Evolutionary conservation across 2,888 invertebrate species (phyloP).

Genomic region (Leptinotarsa juncta): DNA sequence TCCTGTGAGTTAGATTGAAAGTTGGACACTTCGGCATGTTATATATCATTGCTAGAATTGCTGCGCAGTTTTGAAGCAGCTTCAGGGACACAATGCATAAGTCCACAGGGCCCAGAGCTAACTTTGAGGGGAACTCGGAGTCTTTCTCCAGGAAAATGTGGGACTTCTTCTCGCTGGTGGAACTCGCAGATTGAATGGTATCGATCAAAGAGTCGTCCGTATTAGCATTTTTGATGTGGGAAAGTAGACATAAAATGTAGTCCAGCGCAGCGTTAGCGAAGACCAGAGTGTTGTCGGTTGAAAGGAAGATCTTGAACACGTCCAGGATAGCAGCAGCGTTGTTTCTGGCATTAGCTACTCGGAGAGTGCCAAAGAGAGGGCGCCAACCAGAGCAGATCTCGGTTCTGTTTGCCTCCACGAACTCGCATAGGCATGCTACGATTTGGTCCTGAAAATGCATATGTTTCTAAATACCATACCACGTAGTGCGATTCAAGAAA

Average conservation of each 20-base stretch:
- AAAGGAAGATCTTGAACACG: conserved; percentile 93
- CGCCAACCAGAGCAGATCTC: conserved; percentile 97
- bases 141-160: conserved; percentile 57
- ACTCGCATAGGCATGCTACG: conserved; percentile 94
- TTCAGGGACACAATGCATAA: conserved; percentile 84
- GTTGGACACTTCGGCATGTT: conserved; percentile 95
- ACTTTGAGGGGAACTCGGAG: conserved; percentile 55
- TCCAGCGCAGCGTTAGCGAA: conserved; percentile 95
- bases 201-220: conserved; percentile 55
- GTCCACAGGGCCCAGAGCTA: conserved; percentile 64
- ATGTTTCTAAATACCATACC: too few species aligned
- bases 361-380: conserved; percentile 91
- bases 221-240: conserved; percentile 79
- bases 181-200: conserved; percentile 51
- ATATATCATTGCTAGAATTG: conserved; percentile 91
- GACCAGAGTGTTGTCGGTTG: conserved; percentile 91
- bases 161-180: conserved; percentile 48
- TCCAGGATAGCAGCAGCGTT: conserved; percentile 83
- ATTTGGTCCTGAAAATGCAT: conserved; percentile 75
- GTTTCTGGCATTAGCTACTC: conserved; percentile 81
- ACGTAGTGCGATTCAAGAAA: too few species aligned
- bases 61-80: conserved; percentile 87
- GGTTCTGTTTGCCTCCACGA: conserved; percentile 92
- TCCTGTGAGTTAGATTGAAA: conserved; percentile 89
- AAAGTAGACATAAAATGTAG: conserved; percentile 89